phyloP scores from a whole-genome alignment of 2,113 vertebrate species.

The Osmerus mordax region DNA sequence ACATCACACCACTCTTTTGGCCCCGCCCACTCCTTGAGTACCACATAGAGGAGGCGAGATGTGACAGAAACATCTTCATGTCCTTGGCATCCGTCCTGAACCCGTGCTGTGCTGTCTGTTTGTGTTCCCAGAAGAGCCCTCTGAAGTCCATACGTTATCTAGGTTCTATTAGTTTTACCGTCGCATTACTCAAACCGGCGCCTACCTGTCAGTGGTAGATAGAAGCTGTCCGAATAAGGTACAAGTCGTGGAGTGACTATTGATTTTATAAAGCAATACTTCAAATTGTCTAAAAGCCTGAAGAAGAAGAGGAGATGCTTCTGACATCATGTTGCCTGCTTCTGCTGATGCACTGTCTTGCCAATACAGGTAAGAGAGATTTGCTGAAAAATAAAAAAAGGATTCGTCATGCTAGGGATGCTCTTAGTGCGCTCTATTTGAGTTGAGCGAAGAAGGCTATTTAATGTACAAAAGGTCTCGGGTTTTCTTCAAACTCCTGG shows the following conservation, averaged over 20 bases:
- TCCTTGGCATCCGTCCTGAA: conserved; percentile 2
- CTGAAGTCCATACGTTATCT: not conserved
- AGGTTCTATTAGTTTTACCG: not conserved
- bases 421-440: not conserved
- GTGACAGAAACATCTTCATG: conserved; percentile 14
- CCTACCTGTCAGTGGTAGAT: not conserved
- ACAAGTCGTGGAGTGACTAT: not conserved
- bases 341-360: conserved; percentile 39
- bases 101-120: not conserved
- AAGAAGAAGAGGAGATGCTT: conserved; percentile 35
- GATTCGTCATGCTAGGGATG: not conserved
- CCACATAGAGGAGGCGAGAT: conserved; percentile 36
- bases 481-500: too few species aligned
- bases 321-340: conserved; percentile 43
- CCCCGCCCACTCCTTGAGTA: conserved; percentile 50
- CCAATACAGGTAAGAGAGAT: conserved; percentile 52
- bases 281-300: not conserved
- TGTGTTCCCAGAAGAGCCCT: not conserved
- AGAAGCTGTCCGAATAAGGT: not conserved
- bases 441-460: not conserved
- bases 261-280: not conserved
- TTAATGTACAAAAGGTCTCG: not conserved
- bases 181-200: not conserved
- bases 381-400: not conserved
- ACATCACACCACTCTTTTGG: conserved; percentile 71